Percentiles rank a stretch among this genome's conserved stretches.
Evolutionary conservation across 2,797 vertebrate genomes (phyloP).

Genomic region (Epinephelus coioides): DNA sequence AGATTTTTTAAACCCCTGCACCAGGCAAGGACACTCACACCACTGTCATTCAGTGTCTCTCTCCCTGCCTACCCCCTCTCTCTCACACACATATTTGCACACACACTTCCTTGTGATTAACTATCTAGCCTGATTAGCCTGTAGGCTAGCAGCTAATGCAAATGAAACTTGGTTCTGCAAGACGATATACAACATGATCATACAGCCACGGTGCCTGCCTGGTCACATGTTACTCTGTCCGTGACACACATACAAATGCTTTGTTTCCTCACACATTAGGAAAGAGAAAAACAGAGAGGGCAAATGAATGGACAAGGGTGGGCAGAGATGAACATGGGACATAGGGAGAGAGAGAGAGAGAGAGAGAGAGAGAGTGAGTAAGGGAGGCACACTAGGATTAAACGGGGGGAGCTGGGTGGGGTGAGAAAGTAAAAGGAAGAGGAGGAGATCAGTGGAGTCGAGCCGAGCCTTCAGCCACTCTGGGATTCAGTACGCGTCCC

Average conservation of each 20-base stretch:
- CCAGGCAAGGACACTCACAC: constrained; percentile 72
- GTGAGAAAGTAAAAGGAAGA: constrained; percentile 44
- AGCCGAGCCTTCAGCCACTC: constrained; percentile 51
- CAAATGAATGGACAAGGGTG: constrained; percentile 52
- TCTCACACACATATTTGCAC: constrained; percentile 4
- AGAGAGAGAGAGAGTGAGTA: constrained; percentile 22
- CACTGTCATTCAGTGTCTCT: constrained; percentile 57
- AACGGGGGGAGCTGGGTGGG: constrained; percentile 33
- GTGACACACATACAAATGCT: constrained; percentile 47
- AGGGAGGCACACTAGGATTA: constrained; percentile 54
- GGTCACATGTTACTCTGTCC: constrained; percentile 31
- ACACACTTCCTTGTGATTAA: constrained; percentile 37
- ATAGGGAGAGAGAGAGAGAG: constrained; percentile 17
- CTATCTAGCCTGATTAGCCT: constrained; percentile 49
- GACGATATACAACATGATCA: constrained; percentile 20
- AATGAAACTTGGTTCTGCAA: constrained; percentile 29
- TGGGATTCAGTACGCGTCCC: constrained; percentile 65
- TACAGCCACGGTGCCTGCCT: constrained; percentile 6
- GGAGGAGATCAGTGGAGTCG: constrained; percentile 48
- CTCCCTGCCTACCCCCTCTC: constrained; percentile 15
- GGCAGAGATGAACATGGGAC: constrained; percentile 49
- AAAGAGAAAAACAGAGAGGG: constrained; percentile 15
- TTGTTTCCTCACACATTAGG: constrained; percentile 46
- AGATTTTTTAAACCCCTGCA: constrained; percentile 72
- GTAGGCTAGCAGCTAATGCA: constrained; percentile 32